Percentiles rank a stretch among this genome's conserved stretches.
Conservation (phyloP, 2,113 vertebrate species). For the Castor canadensis region DNA sequence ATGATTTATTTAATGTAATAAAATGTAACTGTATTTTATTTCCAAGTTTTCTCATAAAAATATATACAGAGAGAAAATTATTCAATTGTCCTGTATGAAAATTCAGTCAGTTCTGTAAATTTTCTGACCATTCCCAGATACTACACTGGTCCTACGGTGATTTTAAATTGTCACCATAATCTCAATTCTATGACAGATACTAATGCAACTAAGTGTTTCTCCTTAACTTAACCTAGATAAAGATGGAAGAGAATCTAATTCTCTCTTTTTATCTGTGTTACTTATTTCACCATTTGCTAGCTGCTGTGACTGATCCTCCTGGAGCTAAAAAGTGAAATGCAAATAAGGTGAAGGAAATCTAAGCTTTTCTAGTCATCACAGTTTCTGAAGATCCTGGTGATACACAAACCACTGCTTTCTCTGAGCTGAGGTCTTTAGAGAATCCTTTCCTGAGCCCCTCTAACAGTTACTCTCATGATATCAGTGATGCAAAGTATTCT, state of each 20-base stretch:
- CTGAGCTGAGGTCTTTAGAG: background rate
- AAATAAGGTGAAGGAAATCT: background rate
- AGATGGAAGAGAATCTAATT: background rate
- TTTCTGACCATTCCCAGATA: background rate
- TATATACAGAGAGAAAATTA: background rate
- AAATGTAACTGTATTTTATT: background rate
- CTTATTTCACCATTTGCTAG: background rate
- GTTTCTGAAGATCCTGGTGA: no score
- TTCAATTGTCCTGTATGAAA: background rate
- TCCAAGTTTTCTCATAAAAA: background rate
- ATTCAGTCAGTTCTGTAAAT: background rate
- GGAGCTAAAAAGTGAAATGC: background rate
- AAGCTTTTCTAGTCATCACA: background rate
- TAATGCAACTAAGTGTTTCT: background rate
- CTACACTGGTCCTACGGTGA: background rate
- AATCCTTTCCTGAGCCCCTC: background rate
- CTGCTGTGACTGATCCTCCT: rapidly evolving
- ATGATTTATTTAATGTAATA: background rate
- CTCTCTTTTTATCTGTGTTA: background rate
- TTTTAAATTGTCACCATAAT: background rate
- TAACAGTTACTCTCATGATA: background rate
- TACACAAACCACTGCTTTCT: background rate
- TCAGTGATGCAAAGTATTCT: background rate
- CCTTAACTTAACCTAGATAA: background rate
- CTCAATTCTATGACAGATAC: background rate